Evolutionary conservation across 2,888 invertebrate species (phyloP), one percentile per base, ranked within the genome.

Genomic region (Lasioglossum pauxillum): DNA sequence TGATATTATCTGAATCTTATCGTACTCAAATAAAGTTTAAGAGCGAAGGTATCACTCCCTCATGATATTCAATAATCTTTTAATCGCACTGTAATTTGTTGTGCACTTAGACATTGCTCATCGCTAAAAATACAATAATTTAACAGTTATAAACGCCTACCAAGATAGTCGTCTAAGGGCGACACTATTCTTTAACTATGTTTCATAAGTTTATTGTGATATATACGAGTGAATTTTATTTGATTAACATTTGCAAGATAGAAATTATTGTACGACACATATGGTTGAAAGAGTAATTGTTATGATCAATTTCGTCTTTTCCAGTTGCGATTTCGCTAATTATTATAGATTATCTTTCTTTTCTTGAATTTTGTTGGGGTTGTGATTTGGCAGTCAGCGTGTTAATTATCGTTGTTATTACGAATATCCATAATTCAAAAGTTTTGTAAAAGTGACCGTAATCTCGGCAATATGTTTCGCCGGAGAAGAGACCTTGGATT

Each of bases 401-500:
- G 23, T 3, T n/a, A 53, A 53, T 53, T 23, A 23, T 23, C 53
- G 23, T 10, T 8, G 3, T 69, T 35, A 69, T 38, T 1, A 38
- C 0, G n/a, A 67, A 2, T 4, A 19, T 38, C 19, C 67, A 67
- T 23, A 67, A 67, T 67, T 67, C 67, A 7, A 2, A 38, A 31
- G 35, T 38, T 67, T 67, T 10, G 23, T 38, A 35, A 67, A 23
- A 5, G 23, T 76, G 83, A 60, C 84, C 64, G 53, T 83, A 78
- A 82, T 84, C 69, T 81, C 49, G 64, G 78, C n/a, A 53, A 41
- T 53, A 49, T 44, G 53, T 53, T 81, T 69, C 60, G 76, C 64
- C 71, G 44, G 71, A 57, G 64, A 64, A 57, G 73, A 69, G 77
- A 60, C 71, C 78, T 73, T 78, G 75, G 77, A 87, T 80, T 86